Evolutionary conservation across 1,140 invertebrate species (phyloP).

Genomic region (Drosophila arizonae): DNA sequence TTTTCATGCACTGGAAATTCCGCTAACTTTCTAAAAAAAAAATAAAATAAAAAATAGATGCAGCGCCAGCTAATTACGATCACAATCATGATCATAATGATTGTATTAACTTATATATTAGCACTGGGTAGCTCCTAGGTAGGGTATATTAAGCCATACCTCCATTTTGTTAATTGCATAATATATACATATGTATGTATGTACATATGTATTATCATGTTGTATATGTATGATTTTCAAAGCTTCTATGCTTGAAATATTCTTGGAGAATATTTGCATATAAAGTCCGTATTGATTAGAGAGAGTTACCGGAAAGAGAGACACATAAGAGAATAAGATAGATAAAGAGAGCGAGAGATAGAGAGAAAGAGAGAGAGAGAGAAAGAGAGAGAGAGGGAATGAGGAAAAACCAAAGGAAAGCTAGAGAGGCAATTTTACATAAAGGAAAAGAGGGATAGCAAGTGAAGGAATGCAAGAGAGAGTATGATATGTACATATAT

Average conservation of each 20-base stretch:
- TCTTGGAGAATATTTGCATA: too few species aligned
- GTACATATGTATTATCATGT: too few species aligned
- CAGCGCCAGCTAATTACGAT: constrained; percentile 66
- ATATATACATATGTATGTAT: too few species aligned
- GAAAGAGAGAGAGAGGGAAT: neutral
- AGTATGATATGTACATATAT: neutral
- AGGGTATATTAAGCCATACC: neutral
- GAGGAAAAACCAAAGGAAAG: too few species aligned
- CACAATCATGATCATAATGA: constrained; percentile 43
- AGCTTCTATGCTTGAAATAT: too few species aligned
- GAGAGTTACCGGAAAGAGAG: too few species aligned
- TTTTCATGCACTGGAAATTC: constrained; percentile 81
- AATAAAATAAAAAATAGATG: constrained; percentile 47
- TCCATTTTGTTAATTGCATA: neutral
- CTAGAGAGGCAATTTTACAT: too few species aligned
- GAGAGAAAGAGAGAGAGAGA: neutral
- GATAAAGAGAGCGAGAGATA: too few species aligned
- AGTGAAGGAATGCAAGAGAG: neutral
- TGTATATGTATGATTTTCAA: neutral
- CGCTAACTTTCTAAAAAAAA: constrained; percentile 75
- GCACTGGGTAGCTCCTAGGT: neutral
- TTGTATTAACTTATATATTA: constrained; percentile 24
- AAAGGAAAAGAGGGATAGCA: neutral
- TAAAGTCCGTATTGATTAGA: too few species aligned
- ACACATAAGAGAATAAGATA: too few species aligned